Base-by-base conservation (phyloP, 2,888 invertebrate species). In the Timema podura region DNA sequence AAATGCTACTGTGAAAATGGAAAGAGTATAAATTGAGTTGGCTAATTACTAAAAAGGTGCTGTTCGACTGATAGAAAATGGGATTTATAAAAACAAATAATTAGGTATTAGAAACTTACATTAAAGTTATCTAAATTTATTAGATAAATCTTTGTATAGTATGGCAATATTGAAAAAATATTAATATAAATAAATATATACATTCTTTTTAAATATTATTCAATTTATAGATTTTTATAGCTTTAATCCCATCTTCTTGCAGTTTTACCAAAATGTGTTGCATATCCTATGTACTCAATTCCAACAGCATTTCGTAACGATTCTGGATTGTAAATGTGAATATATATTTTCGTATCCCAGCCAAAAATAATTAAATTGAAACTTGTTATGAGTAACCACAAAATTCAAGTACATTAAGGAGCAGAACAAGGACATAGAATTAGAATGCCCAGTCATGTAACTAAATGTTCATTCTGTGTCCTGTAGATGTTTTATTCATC, bases 291-390 rank as follows among this genome's bases (percentile, higher is more conserved):
- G 70, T 71, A 73, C 71, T 72, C 73, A 67, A 70, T 72, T 74
- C 71, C 71, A 69, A 71, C 68, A 70, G 71, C 70, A 71, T 72
- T 73, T 73, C 66, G 70, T 71, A 71, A 71, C 70, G 71, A 70
- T 70, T 73, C 70, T 73, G 70, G 73, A 73, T 73, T 75, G 72
- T 74, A 74, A 68, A 71, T 74, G 74, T 73, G 74, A 72, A 74
- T 74, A 75, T 75, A 74, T 75, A 75, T 75, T 75, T 75, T 75
- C 75, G 70, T 75, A 75, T 73, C 72, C 73, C 71, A 75, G 67
- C 72, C 71, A 72, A 67, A 71, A 70, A 13, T 48, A 70, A 70
- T 57, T 70, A 74, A 71, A 71, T 61, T 61, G 30, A 70, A 70
- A 73, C 70, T 70, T 70, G 70, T 74, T 71, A 68, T 64, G 68